A percentile compares a stretch with the other conserved stretches of the same genome.
Evolutionary conservation across 2,888 invertebrate species (phyloP).

Genomic region (Brenthis hecate): DNA sequence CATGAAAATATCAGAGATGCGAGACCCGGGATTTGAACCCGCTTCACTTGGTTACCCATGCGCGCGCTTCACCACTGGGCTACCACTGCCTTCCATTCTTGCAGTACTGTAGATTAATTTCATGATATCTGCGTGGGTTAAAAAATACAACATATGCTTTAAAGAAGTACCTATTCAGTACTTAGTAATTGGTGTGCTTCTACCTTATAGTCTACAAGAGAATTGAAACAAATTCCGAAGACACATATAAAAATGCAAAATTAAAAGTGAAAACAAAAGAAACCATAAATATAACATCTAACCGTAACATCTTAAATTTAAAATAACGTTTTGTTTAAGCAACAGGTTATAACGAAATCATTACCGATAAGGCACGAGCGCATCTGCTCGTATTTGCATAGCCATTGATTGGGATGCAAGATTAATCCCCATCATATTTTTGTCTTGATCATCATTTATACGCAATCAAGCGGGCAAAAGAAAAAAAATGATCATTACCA

Average conservation of each 20-base stretch:
- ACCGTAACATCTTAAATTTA: not conserved
- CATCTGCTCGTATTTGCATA: conserved; percentile 80
- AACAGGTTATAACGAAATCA: conserved; percentile 57
- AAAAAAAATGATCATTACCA: conserved; percentile 77
- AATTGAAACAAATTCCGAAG: not conserved
- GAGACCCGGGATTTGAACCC: too few relatives aligned
- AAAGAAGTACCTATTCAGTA: too few relatives aligned
- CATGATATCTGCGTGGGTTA: too few relatives aligned
- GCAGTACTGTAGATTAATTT: not conserved
- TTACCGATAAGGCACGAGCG: conserved; percentile 66
- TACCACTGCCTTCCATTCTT: too few relatives aligned
- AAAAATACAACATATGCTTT: too few relatives aligned
- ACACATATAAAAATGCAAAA: not conserved
- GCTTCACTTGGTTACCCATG: too few relatives aligned
- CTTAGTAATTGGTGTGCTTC: not conserved
- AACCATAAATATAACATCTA: too few relatives aligned
- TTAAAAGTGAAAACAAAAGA: too few relatives aligned
- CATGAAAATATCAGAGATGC: too few relatives aligned
- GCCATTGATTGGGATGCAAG: conserved; percentile 74
- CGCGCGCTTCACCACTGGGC: too few relatives aligned
- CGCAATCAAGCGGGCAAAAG: conserved; percentile 74
- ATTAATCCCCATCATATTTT: conserved; percentile 80
- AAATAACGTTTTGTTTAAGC: conserved; percentile 29
- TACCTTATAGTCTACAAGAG: too few relatives aligned
- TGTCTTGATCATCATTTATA: conserved; percentile 78